Evolutionary conservation across 1,140 invertebrate species (phyloP).

Genomic region (Sycophaga agraensis): DNA sequence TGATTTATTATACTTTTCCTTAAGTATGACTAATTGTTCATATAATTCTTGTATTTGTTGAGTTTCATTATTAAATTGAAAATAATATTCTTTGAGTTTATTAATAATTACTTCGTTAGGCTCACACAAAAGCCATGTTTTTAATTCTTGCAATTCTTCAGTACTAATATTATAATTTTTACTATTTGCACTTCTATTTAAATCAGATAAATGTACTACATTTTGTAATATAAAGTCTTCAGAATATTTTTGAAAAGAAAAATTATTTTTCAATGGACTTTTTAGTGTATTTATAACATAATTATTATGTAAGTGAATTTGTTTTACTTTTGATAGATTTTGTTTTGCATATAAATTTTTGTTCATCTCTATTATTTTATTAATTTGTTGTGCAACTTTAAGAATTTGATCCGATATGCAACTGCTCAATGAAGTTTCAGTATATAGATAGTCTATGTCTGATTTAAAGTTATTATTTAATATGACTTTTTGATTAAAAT

Average conservation of each 20-base stretch:
- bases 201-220: slow-evolving; percentile 38
- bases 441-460: neutral
- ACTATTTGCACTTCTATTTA: slow-evolving; percentile 35
- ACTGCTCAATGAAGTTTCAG: neutral
- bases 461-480: slow-evolving; percentile 6
- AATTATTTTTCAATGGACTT: slow-evolving; percentile 6
- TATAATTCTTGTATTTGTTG: slow-evolving; percentile 52
- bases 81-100: slow-evolving; percentile 43
- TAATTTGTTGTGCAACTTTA: slow-evolving; percentile 8
- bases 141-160: slow-evolving; percentile 41
- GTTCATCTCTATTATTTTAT: slow-evolving; percentile 16
- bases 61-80: slow-evolving; percentile 50
- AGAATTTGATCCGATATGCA: slow-evolving; percentile 1
- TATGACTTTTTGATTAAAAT: neutral
- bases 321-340: slow-evolving; percentile 12
- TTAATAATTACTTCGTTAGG: slow-evolving; percentile 38
- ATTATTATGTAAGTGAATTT: slow-evolving; percentile 2
- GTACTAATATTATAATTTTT: slow-evolving; percentile 39
- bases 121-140: slow-evolving; percentile 44
- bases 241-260: slow-evolving; percentile 2
- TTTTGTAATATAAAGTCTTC: slow-evolving; percentile 43
- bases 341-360: neutral
- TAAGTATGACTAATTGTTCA: slow-evolving; percentile 58
- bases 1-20: slow-evolving; percentile 56
- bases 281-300: slow-evolving; percentile 10